Percentiles rank a stretch among this genome's conserved stretches.
phyloP scores from a whole-genome alignment of 2,888 invertebrate species.

The Latrodectus hesperus region DNA sequence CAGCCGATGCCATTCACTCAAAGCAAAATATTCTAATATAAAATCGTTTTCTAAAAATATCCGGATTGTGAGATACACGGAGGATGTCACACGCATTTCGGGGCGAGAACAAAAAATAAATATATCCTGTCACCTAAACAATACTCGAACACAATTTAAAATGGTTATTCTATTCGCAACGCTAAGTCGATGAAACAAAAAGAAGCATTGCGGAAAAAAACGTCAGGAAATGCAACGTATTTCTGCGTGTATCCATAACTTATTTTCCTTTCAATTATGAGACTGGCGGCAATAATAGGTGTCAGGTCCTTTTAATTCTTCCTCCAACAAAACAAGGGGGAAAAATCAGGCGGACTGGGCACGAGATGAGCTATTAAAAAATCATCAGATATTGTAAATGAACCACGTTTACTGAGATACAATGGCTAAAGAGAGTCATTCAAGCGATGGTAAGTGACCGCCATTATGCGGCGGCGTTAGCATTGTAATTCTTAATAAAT shows the following conservation, averaged over 20 bases:
- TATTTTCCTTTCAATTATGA: conserved; percentile 45
- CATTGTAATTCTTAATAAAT: conserved; percentile 9
- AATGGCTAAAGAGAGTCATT: conserved; percentile 11
- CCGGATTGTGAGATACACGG: conserved; percentile 14
- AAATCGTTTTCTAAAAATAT: conserved; percentile 29
- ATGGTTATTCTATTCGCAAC: conserved; percentile 5
- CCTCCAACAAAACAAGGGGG: background rate
- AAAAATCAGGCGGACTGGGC: conserved; percentile 11
- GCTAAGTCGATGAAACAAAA: background rate
- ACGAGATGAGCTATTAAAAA: conserved; percentile 35
- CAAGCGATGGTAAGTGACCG: conserved; percentile 28
- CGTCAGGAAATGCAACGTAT: conserved; percentile 15
- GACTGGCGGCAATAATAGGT: conserved; percentile 15
- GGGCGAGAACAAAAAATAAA: conserved; percentile 26
- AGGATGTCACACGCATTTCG: conserved; percentile 11
- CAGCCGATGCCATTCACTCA: background rate
- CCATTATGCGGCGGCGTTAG: conserved; percentile 7
- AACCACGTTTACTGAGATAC: background rate
- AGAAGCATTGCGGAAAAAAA: background rate
- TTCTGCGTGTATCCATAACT: conserved; percentile 19
- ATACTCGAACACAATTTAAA: conserved; percentile 17
- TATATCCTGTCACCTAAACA: conserved; percentile 30
- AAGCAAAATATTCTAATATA: background rate
- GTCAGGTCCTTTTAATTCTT: conserved; percentile 36
- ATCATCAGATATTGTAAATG: conserved; percentile 20